Evolutionary conservation across 1,140 invertebrate species (phyloP), one percentile per base, ranked within the genome.

Genomic region (Muscidifurax raptorellus): DNA sequence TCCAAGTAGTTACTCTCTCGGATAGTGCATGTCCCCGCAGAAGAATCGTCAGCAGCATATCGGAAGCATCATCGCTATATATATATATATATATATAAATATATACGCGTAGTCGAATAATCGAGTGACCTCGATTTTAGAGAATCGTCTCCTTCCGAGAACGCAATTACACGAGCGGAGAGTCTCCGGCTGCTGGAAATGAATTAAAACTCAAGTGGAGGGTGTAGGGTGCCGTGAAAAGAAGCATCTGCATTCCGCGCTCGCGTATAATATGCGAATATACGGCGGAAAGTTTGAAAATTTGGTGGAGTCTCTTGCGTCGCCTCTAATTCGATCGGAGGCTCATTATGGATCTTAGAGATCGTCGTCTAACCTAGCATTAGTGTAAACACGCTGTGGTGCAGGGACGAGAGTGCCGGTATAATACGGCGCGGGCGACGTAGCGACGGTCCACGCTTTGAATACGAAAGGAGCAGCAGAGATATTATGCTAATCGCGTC

Each of bases 361-460:
- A 90, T 85, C 85, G n/a, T 83, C 86, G 81, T 87, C 85, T 88
- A 91, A 91, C 91, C 91, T 91, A 88, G 87, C 87, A 92, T 92
- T 91, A 92, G 88, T 90, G 88, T 91, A 92, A 92, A 91, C 88
- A 90, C 87, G 88, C n/a, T n/a, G n/a, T n/a, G n/a, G n/a, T n/a
- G 90, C 52, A 22, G 52, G 5, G 91, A 90, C 86, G 88, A 88
- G 88, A 90, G 90, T 90, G 89, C 87, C 25, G 75, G 77, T 88
- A 90, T 91, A 91, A 91, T 88, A 74, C 83, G 78, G 79, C 71
- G 84, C 75, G 85, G 82, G 87, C n/a, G 72, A 74, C n/a, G 83
- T 10, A 9, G 36, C 88, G 86, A 86, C 52, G 52, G 18, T n/a
- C 86, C 87, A 83, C 88, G 82, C 90, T 90, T 90, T 91, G 90